phyloP scores from a whole-genome alignment of 2,888 invertebrate species.

The Parnassius glacialis region DNA sequence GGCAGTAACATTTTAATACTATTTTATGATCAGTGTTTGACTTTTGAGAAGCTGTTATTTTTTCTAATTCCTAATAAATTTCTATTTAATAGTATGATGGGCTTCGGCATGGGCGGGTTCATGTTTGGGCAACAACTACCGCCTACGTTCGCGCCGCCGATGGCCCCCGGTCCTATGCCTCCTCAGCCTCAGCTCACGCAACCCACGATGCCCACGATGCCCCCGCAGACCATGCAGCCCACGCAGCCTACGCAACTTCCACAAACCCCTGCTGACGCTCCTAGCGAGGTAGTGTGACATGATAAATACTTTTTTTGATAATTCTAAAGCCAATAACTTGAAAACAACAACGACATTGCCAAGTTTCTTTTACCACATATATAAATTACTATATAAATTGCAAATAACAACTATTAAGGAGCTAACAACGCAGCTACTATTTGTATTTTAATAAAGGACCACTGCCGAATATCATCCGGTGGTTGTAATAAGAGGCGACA shows the following conservation, averaged over 20 bases:
- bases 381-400: too few species aligned
- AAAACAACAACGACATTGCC: too few species aligned
- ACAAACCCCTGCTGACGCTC: neutral
- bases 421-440: neutral
- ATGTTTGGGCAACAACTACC: slow-evolving; percentile 67
- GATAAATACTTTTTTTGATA: too few species aligned
- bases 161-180: slow-evolving; percentile 27
- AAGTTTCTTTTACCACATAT: too few species aligned
- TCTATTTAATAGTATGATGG: slow-evolving; percentile 39
- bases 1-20: too few species aligned
- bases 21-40: too few species aligned
- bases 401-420: neutral
- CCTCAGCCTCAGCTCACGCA: slow-evolving; percentile 30
- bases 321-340: too few species aligned
- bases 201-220: slow-evolving; percentile 29
- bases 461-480: too few species aligned
- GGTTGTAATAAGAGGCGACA: too few species aligned
- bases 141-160: slow-evolving; percentile 41
- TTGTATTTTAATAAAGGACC: neutral
- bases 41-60: too few species aligned
- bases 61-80: neutral
- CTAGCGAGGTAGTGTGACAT: slow-evolving; percentile 6
- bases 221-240: slow-evolving; percentile 25
- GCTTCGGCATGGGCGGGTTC: slow-evolving; percentile 65
- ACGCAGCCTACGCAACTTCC: slow-evolving; percentile 23